Evolutionary conservation across 2,888 invertebrate species (phyloP), one percentile per base, ranked within the genome.

Genomic region (Zaprionus lineosus): DNA sequence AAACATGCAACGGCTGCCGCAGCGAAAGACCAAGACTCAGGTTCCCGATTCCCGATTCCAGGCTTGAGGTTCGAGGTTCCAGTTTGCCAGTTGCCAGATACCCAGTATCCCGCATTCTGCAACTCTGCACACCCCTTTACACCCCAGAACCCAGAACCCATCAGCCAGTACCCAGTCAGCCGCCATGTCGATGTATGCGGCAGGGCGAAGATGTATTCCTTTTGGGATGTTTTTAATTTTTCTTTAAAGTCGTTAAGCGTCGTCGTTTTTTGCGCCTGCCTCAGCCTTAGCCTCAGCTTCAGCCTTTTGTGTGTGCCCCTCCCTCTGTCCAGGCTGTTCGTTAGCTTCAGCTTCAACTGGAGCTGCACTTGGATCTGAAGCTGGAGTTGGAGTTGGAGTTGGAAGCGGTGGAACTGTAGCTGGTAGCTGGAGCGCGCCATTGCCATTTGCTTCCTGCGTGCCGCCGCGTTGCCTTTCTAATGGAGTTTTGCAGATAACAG

Each of bases 181-280:
- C 52, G 59, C 51, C 65, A 63, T 60, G 73, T 70, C 68, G 74
- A 76, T 76, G 81, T 58, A 81, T 76, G 75, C 75, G 76, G 78
- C 85, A 74, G 67, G 72, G 84, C 78, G 72, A 84, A 86, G 84
- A 84, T 85, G 84, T 86, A 84, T 86, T 84, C 85, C 84, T 84
- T 85, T 86, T 78, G 74, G 86, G 86, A 86, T 78, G 85, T 83
- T 86, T 86, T 86, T 86, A 84, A 84, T 84, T 86, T 86, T 86
- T 77, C 78, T 75, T 82, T 82, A 82, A 83, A 78, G 78, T 84
- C 85, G 85, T 82, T 86, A 83, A 86, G 74, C 71, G 86, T 71
- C 81, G 70, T 83, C 74, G 73, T 77, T 67, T 66, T 61, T 67
- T 73, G 64, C 70, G 65, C 72, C 72, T 74, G 40, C 21, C 16